Conservation (phyloP, 2,888 invertebrate genomes). For the Polydrusus cervinus region DNA sequence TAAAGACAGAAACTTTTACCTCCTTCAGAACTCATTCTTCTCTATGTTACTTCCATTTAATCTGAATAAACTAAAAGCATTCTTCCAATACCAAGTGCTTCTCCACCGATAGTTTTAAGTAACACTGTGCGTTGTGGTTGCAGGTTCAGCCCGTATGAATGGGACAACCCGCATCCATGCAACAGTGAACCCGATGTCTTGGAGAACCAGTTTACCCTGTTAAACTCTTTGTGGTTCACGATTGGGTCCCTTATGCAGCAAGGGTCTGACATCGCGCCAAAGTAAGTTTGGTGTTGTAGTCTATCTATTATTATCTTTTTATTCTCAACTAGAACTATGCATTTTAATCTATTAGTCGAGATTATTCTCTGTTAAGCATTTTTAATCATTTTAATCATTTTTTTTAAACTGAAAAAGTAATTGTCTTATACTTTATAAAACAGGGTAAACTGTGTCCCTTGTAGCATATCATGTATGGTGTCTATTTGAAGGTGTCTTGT, state of each 20-base stretch:
- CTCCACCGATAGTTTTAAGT: constrained; percentile 57
- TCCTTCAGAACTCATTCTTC: no score
- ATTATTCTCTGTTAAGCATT: neutral
- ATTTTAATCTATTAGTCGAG: neutral
- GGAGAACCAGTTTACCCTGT: constrained; percentile 92
- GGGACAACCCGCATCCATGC: constrained; percentile 91
- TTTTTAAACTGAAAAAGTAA: no score
- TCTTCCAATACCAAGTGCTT: constrained; percentile 31
- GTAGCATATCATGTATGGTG: neutral
- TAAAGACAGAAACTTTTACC: no score
- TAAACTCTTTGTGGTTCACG: constrained; percentile 96
- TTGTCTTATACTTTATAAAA: neutral
- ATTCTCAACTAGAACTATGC: neutral
- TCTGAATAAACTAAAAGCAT: neutral
- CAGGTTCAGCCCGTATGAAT: constrained; percentile 95
- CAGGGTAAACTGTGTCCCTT: constrained; percentile 48
- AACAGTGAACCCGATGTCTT: constrained; percentile 88
- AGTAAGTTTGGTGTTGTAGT: constrained; percentile 75
- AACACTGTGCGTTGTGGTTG: constrained; percentile 63
- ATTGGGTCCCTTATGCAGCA: constrained; percentile 94
- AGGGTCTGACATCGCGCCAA: constrained; percentile 93
- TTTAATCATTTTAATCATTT: neutral
- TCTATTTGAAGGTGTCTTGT: neutral
- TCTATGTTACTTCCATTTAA: neutral
- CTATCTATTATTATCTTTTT: constrained; percentile 5